Evolutionary conservation across 2,797 vertebrate genomes (phyloP).

Genomic region (Synaphobranchus kaupii): DNA sequence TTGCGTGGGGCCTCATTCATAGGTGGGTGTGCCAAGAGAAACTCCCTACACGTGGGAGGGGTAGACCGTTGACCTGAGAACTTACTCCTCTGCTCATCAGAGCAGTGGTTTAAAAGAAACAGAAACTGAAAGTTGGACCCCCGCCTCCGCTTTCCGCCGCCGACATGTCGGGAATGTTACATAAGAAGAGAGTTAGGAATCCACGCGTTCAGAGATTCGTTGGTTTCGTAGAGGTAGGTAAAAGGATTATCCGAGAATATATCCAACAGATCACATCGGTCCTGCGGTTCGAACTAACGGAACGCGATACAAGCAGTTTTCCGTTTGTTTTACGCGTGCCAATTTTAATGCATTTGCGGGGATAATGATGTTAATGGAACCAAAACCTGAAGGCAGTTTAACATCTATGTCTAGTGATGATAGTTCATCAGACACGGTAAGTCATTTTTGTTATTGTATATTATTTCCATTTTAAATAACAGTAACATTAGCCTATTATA

Average conservation of each 20-base stretch:
- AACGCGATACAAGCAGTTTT: background rate
- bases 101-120: conserved; percentile 66
- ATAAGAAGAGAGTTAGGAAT: background rate
- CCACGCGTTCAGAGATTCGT: background rate
- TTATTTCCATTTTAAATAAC: background rate
- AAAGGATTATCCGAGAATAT: background rate
- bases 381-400: conserved; percentile 46
- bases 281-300: background rate
- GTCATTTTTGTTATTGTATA: conserved; percentile 10
- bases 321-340: background rate
- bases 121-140: conserved; percentile 67
- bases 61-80: conserved; percentile 25
- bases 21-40: background rate
- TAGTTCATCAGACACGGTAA: conserved; percentile 56
- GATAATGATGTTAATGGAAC: conserved; percentile 69
- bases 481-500: background rate
- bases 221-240: background rate
- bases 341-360: conserved; percentile 23
- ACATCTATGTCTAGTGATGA: conserved; percentile 59
- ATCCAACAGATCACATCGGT: background rate
- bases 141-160: background rate
- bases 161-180: background rate
- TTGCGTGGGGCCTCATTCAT: background rate
- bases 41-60: conserved; percentile 33
- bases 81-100: conserved; percentile 33